A percentile compares a stretch with the other conserved stretches of the same genome.
phyloP scores from a whole-genome alignment of 2,113 vertebrate genomes.

The Calyptommatus sinebrachiatus region DNA sequence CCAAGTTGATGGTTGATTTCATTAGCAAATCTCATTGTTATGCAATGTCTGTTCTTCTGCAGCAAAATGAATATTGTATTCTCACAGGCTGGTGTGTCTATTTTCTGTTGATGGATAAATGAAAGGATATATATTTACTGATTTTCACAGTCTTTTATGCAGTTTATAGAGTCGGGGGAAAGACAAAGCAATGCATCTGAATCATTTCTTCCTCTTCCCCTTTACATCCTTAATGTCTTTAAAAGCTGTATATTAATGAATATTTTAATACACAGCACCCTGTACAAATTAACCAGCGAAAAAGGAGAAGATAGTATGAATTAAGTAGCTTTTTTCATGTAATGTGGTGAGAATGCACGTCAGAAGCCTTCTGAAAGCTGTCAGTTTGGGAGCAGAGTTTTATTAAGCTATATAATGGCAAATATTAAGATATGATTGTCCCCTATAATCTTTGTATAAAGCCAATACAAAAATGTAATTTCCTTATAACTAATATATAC shows the following conservation, averaged over 20 bases:
- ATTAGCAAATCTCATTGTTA: conserved; percentile 99
- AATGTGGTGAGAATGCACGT: conserved; percentile 2
- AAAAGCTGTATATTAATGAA: conserved; percentile 34
- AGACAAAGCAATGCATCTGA: conserved; percentile 23
- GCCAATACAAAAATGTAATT: conserved; percentile 16
- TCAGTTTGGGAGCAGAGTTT: conserved; percentile 6
- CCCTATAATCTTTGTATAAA: conserved; percentile 18
- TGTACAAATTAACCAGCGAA: conserved; percentile 3
- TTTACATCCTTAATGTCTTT: conserved; percentile 40
- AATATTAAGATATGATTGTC: conserved; percentile 26
- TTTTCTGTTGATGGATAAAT: conserved; percentile 57
- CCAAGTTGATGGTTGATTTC: conserved; percentile 99
- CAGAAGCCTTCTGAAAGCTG: neutral
- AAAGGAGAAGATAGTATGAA: neutral
- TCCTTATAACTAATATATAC: neutral
- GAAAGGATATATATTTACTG: conserved; percentile 53
- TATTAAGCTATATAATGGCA: conserved; percentile 28
- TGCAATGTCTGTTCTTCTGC: conserved; percentile 99
- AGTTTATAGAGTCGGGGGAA: conserved; percentile 33
- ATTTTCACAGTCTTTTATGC: conserved; percentile 46
- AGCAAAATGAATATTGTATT: conserved; percentile 99
- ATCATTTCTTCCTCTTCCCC: conserved; percentile 16
- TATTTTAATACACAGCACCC: conserved; percentile 27
- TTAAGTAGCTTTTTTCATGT: conserved; percentile 13
- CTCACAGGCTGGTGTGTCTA: conserved; percentile 74